Evolutionary conservation across 2,797 vertebrate genomes (phyloP), one percentile per base, ranked within the genome.

Genomic region (Tokudaia tokunoshimensis): DNA sequence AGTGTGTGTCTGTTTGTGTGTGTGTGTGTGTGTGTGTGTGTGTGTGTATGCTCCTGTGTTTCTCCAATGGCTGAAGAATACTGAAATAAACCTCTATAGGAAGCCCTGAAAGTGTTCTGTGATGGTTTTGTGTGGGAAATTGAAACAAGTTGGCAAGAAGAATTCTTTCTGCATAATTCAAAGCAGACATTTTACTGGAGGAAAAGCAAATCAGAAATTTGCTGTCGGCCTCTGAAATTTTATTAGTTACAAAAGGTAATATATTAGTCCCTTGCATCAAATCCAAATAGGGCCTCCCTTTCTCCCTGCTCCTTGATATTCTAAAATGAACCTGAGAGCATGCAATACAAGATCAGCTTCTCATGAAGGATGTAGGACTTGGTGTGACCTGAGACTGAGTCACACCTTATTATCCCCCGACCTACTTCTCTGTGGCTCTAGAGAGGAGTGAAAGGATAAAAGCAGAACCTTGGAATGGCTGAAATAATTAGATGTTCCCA

Each of bases 161-260:
- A 95, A 98, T 97, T 96, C 94, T 87, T 96, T 96, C 96, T 95
- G 86, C 76, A 57, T 98, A 97, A 98, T 96, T 97, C 96, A 97
- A 97, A 98, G 97, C 97, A 97, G 97, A 97, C 83, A 96, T 96
- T 96, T 96, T 91, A 92, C 95, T 94, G 84, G 75, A 59, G 89
- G 82, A 94, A 97, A 96, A 95, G 92, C 97, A 97, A 97, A 96
- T 97, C 96, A 96, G 96, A 98, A 97, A 98, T 96, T 96, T 97
- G 95, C 95, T 95, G 96, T 97, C 91, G 95, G 96, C 93, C 91
- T 91, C 85, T 95, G 95, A 97, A 96, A 96, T 97, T 97, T 97
- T 95, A 97, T 97, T 97, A 97, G 95, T 92, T 97, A 96, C 72
- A 74, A 92, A 96, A 94, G 94, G 92, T 96, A 94, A 97, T 96